phyloP scores from a whole-genome alignment of 2,888 invertebrate species.

The Hydriomena furcata region DNA sequence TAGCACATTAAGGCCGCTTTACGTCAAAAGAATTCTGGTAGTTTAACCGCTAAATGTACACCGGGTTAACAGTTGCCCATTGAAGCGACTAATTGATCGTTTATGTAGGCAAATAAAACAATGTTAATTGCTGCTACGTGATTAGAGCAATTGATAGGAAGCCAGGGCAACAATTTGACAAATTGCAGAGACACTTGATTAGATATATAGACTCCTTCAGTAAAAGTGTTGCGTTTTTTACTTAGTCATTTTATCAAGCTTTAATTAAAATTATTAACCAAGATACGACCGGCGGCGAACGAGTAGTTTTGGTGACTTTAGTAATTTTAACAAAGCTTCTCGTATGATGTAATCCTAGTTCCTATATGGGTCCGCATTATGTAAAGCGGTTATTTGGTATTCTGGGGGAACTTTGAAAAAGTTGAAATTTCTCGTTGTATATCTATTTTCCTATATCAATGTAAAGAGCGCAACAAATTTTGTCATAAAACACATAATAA shows the following conservation, averaged over 20 bases:
- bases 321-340: slow-evolving; percentile 33
- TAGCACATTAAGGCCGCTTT: neutral
- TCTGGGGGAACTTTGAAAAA: slow-evolving; percentile 42
- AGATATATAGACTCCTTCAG: too few species aligned
- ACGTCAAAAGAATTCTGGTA: neutral
- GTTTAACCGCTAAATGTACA: slow-evolving; percentile 17
- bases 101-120: too few species aligned
- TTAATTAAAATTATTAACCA: slow-evolving; percentile 33
- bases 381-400: slow-evolving; percentile 46
- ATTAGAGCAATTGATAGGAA: too few species aligned
- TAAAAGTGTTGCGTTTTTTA: too few species aligned
- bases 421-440: slow-evolving; percentile 42
- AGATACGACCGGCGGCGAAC: slow-evolving; percentile 23
- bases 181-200: too few species aligned
- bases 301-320: slow-evolving; percentile 30
- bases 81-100: too few species aligned
- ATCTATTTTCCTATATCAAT: too few species aligned
- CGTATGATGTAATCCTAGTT: slow-evolving; percentile 29
- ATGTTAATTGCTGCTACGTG: too few species aligned
- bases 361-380: slow-evolving; percentile 35
- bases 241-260: slow-evolving; percentile 24
- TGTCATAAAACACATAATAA: slow-evolving; percentile 45
- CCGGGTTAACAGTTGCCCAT: slow-evolving; percentile 26
- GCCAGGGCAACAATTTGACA: too few species aligned
- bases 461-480: too few species aligned